A percentile compares a stretch with the other conserved stretches of the same genome.
Evolutionary conservation across 1,140 invertebrate genomes (phyloP).

Genomic region (Drosophila kepulauana): DNA sequence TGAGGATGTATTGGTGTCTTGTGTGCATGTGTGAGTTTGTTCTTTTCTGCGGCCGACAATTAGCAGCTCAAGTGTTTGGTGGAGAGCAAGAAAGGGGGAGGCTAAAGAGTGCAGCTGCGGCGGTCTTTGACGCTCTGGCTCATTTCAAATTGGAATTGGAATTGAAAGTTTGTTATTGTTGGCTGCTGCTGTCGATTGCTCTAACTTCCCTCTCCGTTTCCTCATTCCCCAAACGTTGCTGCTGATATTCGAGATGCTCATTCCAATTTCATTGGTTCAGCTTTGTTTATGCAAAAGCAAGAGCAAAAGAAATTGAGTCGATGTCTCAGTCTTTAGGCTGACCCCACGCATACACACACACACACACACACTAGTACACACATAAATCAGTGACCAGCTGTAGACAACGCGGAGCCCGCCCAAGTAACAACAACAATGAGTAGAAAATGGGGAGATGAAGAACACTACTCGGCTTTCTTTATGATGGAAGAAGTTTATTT

Average conservation of each 20-base stretch:
- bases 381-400: constrained; percentile 76
- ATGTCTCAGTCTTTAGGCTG: constrained; percentile 37
- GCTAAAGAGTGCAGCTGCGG: constrained; percentile 38
- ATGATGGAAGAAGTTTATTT: constrained; percentile 74
- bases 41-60: constrained; percentile 71
- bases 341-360: constrained; percentile 26
- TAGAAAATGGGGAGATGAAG: background rate
- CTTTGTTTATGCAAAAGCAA: constrained; percentile 50
- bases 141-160: constrained; percentile 80
- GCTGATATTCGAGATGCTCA: background rate
- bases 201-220: constrained; percentile 17
- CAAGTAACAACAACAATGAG: constrained; percentile 16
- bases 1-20: constrained; percentile 8
- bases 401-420: constrained; percentile 44
- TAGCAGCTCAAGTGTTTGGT: constrained; percentile 77
- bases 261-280: constrained; percentile 20
- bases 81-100: constrained; percentile 12
- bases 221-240: background rate
- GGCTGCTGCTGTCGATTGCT: constrained; percentile 29
- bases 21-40: constrained; percentile 31
- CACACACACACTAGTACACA: constrained; percentile 4
- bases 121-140: constrained; percentile 77
- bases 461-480: constrained; percentile 45
- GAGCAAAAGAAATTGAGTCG: constrained; percentile 8
- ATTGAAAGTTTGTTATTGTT: constrained; percentile 71